Evolutionary conservation across 2,888 invertebrate genomes (phyloP), one percentile per base, ranked within the genome.

Genomic region (Orthosia incerta): DNA sequence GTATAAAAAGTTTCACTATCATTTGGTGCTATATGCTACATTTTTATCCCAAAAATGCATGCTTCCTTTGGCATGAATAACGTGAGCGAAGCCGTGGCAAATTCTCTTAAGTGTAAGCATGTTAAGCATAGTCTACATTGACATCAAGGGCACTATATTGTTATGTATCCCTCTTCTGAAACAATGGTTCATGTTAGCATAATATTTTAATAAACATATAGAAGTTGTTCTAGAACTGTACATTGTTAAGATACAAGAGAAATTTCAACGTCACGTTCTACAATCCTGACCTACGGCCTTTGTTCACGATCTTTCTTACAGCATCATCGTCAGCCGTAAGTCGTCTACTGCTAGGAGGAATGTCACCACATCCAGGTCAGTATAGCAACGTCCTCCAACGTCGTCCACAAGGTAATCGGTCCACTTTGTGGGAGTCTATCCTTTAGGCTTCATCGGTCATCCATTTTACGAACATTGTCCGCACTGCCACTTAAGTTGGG

Each of bases 151-250:
- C 67, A 66, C 20, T 26, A 67, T 48, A 48, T 13, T 48, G 20
- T 39, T 68, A 50, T 69, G 48, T 9, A 48, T 70, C 0, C 3
- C 11, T 26, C 31, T 68, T 13, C 9, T 31, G 16, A 67, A 7
- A 53, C 51, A 51, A 53, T 45, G 9, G 7, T 16, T 18, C 23
- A 23, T 26, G 45, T 23, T 45, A 15, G 16, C 31, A 48, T 31
- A 48, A 65, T 48, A 68, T 67, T 66, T 65, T 18, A 46, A n/a
- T n/a, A 23, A 18, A 63, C 23, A 51, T 39, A 9, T 39, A 39
- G 39, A 67, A 1, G 50, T 65, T 68, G 2, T n/a, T 51, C 45
- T 12, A 26, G 4, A 53, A 16, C 16, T 39, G 20, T 20, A 23
- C 20, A 26, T n/a, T 51, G 51, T 63, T 26, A 57, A 39, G 39